Base-by-base conservation (phyloP, 2,888 invertebrate genomes). In the Gasteruption jaculator region DNA sequence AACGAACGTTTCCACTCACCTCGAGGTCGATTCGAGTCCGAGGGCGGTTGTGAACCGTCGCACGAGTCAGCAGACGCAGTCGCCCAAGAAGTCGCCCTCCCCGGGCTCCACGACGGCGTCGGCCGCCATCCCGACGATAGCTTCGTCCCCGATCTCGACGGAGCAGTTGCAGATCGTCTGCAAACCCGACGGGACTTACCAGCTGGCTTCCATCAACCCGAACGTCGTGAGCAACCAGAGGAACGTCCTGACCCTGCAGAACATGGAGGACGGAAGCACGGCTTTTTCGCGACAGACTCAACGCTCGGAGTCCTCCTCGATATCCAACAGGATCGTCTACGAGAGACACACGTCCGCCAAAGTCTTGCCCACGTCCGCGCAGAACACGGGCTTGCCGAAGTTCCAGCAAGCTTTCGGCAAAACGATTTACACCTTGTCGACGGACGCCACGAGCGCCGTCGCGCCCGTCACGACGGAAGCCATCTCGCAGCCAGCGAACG, bases 371-470 rank as follows among this genome's bases (percentile, higher is more conserved):
- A 59, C 57, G 5, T 38, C 58, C 2, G 51, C 51, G 1, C 66
- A 61, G 16, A 70, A 66, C 35, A 45, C 70, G 0, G 67, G 77
- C 38, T 71, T 86, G 44, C 86, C 86, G 3, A 86, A 86, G 68
- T 86, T 86, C 62, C 85, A 85, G 60, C 86, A 86, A 69, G 86
- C 84, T 1, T 86, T 86, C 64, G 85, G 86, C 1, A 85, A 85
- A 68, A 79, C 82, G 31, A 80, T 82, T 30, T 85, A 68, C 25
- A 65, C 64, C 0, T 45, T 63, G 3, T 56, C 62, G 4, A 56
- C 53, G 8, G 58, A 60, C 5, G 47, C 56, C 4, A 65, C 61
- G 43, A 65, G 58, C 20, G 53, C 52, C 18, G 52, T 57, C 4
- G 50, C 52, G 0, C 49, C 54, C 1, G 51, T 59, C 1, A 51